Percentiles rank a stretch among this genome's conserved stretches.
Evolutionary conservation across 2,113 vertebrate species (phyloP).

Genomic region (Cnemophilus loriae): DNA sequence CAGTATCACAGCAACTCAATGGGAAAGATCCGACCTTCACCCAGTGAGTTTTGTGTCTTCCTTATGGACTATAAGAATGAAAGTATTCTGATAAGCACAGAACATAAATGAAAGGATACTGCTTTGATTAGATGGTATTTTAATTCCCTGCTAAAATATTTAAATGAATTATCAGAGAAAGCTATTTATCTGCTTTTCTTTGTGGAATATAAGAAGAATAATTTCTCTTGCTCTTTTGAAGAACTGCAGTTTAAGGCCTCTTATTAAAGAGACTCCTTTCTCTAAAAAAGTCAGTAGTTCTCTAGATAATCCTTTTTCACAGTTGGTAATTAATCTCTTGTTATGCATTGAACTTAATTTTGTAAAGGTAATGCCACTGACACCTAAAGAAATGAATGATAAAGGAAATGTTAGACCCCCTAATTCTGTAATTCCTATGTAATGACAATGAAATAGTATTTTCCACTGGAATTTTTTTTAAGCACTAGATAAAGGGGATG

Average conservation of each 20-base stretch:
- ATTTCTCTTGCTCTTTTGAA: background rate
- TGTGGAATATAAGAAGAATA: background rate
- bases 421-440: slow-evolving; percentile 45
- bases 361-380: slow-evolving; percentile 43
- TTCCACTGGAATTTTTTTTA: slow-evolving; percentile 29
- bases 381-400: slow-evolving; percentile 52
- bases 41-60: background rate
- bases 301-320: background rate
- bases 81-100: background rate
- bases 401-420: slow-evolving; percentile 33
- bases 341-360: slow-evolving; percentile 46
- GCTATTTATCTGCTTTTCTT: background rate
- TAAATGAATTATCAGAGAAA: background rate
- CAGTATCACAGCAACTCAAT: background rate
- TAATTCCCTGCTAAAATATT: background rate
- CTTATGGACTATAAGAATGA: background rate
- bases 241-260: background rate
- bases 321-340: background rate
- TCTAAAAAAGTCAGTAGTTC: background rate
- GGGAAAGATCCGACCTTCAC: rapidly evolving
- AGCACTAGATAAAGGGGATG: slow-evolving; percentile 15
- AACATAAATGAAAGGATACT: background rate
- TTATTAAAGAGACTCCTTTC: background rate
- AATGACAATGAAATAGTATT: slow-evolving; percentile 46
- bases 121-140: background rate